Evolutionary conservation across 2,797 vertebrate genomes (phyloP), one percentile per base, ranked within the genome.

Genomic region (Salarias fasciatus): DNA sequence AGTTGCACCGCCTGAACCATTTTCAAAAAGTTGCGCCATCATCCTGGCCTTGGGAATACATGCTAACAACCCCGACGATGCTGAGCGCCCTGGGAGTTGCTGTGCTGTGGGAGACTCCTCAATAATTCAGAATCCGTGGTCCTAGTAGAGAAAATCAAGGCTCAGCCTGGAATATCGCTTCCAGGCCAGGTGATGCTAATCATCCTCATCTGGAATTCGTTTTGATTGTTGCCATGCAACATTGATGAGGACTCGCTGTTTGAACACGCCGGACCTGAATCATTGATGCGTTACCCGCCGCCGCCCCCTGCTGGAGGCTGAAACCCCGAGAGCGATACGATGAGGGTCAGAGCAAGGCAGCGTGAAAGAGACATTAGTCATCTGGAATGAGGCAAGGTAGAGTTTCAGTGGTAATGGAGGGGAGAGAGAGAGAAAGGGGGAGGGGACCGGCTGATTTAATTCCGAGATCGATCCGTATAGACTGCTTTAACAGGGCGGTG

Each of bases 161-260:
- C n/a, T n/a, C n/a, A n/a, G n/a, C n/a, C n/a, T n/a, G n/a, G n/a
- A 41, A 24, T 35, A 53, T 35, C 28, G 35, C 52, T 61, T 58
- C 12, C 49, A 63, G 63, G 49, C 72, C 63, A 86, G 82, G 80
- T 86, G 65, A 45, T 33, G 51, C 49, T 51, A 66, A 74, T 61
- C 53, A 58, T 35, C 33, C 63, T 82, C 80, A 82, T 89, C 65
- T 73, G 55, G 53, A 76, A 87, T 86, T 81, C 66, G 60, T 76
- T 86, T 66, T 79, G 82, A 88, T 88, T 81, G 73, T 76, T 72
- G 47, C 7, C 54, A 79, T 89, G 60, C 63, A 88, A 69, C 40
- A 89, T 87, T 79, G 63, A 90, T 88, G 74, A 83, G 74, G 70
- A 67, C 37, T 61, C 40, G 55, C 75, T 28, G 75, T 85, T 85